A percentile compares a stretch with the other conserved stretches of the same genome.
These are phyloP conservation scores for Stichopus horrens DNA, from an alignment of 53 echinoderm and acorn worm genomes.

Conservation along the genomic window DNA sequence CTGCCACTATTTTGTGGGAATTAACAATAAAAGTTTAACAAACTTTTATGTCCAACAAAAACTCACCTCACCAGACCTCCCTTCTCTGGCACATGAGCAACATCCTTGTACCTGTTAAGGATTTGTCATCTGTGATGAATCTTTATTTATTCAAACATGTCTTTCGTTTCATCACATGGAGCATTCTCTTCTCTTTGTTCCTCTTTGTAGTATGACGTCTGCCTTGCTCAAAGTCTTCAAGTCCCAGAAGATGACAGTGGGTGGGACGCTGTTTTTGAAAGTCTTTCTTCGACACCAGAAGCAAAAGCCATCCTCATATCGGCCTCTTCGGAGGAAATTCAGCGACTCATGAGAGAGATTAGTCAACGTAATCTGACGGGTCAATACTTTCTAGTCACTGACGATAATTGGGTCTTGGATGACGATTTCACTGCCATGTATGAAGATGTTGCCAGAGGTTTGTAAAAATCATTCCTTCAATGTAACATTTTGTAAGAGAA, in stretches of 20 bases:
- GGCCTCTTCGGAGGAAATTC: conserved; percentile 42
- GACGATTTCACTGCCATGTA: neutral
- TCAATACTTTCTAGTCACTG: conserved; percentile 61
- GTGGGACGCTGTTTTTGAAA: conserved; percentile 57
- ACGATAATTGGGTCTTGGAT: conserved; percentile 10
- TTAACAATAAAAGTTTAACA: too few species aligned
- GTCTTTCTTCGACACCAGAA: conserved; percentile 44
- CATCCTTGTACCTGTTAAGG: too few species aligned
- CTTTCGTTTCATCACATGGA: too few species aligned
- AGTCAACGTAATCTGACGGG: conserved; percentile 49
- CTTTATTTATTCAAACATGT: too few species aligned
- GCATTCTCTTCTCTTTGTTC: neutral
- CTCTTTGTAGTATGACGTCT: conserved; percentile 56
- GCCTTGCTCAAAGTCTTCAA: conserved; percentile 60
- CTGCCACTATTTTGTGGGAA: too few species aligned
- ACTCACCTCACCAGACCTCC: too few species aligned
- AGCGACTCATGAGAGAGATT: conserved; percentile 55
- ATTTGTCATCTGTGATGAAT: too few species aligned
- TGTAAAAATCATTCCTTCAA: neutral
- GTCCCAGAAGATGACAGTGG: conserved; percentile 26
- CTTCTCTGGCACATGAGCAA: too few species aligned
- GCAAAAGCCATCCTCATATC: conserved; percentile 70
- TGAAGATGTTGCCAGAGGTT: conserved; percentile 48
- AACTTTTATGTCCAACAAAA: too few species aligned
- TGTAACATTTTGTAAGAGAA: neutral